These are phyloP conservation scores for Beaufortia kweichowensis DNA, from an alignment of 2,113 vertebrate genomes.

Conservation along the genomic window DNA sequence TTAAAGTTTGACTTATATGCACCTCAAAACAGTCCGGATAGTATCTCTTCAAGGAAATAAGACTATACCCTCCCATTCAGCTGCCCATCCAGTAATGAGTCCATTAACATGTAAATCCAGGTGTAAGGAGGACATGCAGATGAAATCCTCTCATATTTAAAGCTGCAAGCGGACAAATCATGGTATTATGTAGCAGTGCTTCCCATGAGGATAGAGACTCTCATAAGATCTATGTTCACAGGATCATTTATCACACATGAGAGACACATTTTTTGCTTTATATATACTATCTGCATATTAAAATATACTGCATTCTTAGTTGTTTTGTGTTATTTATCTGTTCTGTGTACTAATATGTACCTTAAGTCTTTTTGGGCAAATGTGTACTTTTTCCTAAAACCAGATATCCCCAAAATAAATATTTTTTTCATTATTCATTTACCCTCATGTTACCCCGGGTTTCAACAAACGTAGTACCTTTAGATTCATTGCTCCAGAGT, in stretches of 20 bases:
- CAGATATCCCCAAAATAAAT: no score
- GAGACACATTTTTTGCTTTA: neutral
- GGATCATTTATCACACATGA: constrained; percentile 6
- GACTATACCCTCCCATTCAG: constrained; percentile 48
- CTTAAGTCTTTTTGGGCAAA: no score
- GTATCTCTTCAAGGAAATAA: constrained; percentile 20
- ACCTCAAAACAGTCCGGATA: constrained; percentile 39
- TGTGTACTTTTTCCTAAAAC: no score
- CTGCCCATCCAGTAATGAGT: constrained; percentile 64
- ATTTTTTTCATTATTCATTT: no score
- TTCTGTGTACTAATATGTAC: no score
- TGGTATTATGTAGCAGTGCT: constrained; percentile 44
- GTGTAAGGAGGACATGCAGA: constrained; percentile 62
- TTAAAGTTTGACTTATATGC: constrained; percentile 66
- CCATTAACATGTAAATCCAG: constrained; percentile 75
- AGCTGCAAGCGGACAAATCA: constrained; percentile 59
- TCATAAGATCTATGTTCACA: neutral
- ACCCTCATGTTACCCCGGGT: no score
- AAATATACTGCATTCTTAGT: no score
- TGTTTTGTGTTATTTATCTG: no score
- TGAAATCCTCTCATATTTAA: constrained; percentile 69
- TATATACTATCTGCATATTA: no score
- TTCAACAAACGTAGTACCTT: no score
- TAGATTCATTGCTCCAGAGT: no score
- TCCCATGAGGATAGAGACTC: constrained; percentile 20